Percentiles rank a stretch among this genome's conserved stretches.
phyloP scores from a whole-genome alignment of 2,888 invertebrate species.

The Philereme transversata region DNA sequence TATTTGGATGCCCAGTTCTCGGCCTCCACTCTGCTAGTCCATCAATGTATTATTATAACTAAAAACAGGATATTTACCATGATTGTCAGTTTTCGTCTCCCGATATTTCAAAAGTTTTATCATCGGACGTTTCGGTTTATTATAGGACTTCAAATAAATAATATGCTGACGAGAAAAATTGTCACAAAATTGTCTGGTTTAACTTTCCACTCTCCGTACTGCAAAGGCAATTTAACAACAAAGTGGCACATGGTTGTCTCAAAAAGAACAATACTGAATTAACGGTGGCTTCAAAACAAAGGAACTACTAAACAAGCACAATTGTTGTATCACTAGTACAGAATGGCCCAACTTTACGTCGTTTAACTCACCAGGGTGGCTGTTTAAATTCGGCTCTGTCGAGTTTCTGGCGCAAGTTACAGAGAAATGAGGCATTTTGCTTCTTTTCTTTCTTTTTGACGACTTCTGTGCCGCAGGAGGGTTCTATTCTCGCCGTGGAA shows the following conservation, averaged over 20 bases:
- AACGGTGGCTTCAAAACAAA: slow-evolving; percentile 21
- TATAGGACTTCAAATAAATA: no score
- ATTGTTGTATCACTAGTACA: slow-evolving; percentile 36
- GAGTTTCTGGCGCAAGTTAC: slow-evolving; percentile 37
- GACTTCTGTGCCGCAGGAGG: no score
- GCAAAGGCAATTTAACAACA: slow-evolving; percentile 14
- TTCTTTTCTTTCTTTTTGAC: no score
- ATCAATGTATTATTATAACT: no score
- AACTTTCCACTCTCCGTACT: not conserved
- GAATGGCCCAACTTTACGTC: slow-evolving; percentile 44
- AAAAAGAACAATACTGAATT: slow-evolving; percentile 18
- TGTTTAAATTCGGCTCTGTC: slow-evolving; percentile 58
- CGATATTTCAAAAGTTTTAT: no score
- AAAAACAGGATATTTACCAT: no score
- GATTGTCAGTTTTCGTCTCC: no score
- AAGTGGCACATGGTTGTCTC: slow-evolving; percentile 3
- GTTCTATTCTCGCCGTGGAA: no score
- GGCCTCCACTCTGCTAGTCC: no score
- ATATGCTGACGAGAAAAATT: not conserved
- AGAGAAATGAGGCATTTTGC: no score
- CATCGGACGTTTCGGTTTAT: no score
- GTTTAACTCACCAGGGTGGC: slow-evolving; percentile 56
- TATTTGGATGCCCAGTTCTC: no score
- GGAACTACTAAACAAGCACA: slow-evolving; percentile 27
- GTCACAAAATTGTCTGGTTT: not conserved